A percentile compares a stretch with the other conserved stretches of the same genome.
Evolutionary conservation across 2,797 vertebrate genomes (phyloP).

Genomic region (Spatula versicolor): DNA sequence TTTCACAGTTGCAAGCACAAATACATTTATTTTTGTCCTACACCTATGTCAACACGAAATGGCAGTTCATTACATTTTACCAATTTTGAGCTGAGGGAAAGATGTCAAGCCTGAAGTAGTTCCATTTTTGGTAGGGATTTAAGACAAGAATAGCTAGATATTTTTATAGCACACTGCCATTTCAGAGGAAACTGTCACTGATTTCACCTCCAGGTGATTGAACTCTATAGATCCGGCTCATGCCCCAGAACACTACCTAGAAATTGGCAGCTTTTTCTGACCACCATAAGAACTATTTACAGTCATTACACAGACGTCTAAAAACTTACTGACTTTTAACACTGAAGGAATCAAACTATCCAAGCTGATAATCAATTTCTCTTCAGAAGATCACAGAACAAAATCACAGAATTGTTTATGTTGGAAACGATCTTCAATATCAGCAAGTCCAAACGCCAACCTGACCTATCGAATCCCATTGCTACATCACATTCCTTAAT

Average conservation of each 20-base stretch:
- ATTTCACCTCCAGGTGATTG: not conserved
- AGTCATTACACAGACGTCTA: not conserved
- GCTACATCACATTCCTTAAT: too few relatives aligned
- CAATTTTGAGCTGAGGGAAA: not conserved
- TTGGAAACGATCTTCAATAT: too few relatives aligned
- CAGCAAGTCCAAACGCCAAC: too few relatives aligned
- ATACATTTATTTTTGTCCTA: not conserved
- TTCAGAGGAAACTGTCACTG: not conserved
- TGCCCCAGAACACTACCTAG: not conserved
- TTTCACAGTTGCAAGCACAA: not conserved
- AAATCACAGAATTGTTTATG: too few relatives aligned
- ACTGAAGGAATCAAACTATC: not conserved
- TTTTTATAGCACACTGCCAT: not conserved
- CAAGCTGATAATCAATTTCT: not conserved
- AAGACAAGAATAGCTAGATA: not conserved
- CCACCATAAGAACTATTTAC: not conserved
- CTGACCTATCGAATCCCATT: too few relatives aligned
- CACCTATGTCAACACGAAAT: not conserved
- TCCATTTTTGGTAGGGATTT: not conserved
- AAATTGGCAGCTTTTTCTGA: not conserved
- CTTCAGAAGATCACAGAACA: not conserved
- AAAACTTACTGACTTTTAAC: not conserved
- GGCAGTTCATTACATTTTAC: not conserved
- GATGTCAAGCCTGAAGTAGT: not conserved
- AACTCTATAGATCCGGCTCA: not conserved